Evolutionary conservation across 2,888 invertebrate species (phyloP), one percentile per base, ranked within the genome.

Genomic region (Cryptus viduatorius): DNA sequence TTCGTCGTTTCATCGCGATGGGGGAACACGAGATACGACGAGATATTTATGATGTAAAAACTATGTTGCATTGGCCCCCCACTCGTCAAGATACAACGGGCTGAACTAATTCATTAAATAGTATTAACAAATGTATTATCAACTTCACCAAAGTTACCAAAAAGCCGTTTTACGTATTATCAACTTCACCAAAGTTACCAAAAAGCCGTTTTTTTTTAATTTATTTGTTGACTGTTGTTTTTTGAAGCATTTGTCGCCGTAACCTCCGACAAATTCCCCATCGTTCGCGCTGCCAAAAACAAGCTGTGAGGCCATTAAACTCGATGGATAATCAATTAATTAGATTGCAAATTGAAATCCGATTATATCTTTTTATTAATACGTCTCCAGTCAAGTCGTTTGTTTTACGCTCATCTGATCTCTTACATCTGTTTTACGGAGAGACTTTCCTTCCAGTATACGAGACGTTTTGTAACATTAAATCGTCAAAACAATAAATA

Each of bases 221-320:
- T 37, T 77, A 59, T 42, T 68, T 53, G 56, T 65, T 37, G 78
- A 50, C 68, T 72, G 64, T 85, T 72, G 79, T 16, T 50, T 31
- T 59, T 12, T 14, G 31, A 59, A 59, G 31, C 31, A 42, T 64
- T 72, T 56, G n/a, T n/a, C n/a, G n/a, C 37, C 5, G 37, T 8
- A 37, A 96, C 95, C 3, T 96, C 96, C 0, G 97, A 97, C 90
- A 97, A 97, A 91, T 98, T 95, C 92, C 97, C 97, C 0, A 95
- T 98, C 83, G 94, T 97, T 77, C 95, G 97, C 87, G 96, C 96
- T 53, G 96, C 96, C 84, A 97, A 97, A 94, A 96, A 92, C 87
- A 94, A 92, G 88, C 86, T 94, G 83, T 94, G 7, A 29, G 50
- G 50, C 10, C 12, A 37, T 19, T 8, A 14, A 19, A n/a, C 2